A percentile compares a stretch with the other conserved stretches of the same genome.
Evolutionary conservation across 2,797 vertebrate species (phyloP).

Genomic region (Tokudaia tokunoshimensis): DNA sequence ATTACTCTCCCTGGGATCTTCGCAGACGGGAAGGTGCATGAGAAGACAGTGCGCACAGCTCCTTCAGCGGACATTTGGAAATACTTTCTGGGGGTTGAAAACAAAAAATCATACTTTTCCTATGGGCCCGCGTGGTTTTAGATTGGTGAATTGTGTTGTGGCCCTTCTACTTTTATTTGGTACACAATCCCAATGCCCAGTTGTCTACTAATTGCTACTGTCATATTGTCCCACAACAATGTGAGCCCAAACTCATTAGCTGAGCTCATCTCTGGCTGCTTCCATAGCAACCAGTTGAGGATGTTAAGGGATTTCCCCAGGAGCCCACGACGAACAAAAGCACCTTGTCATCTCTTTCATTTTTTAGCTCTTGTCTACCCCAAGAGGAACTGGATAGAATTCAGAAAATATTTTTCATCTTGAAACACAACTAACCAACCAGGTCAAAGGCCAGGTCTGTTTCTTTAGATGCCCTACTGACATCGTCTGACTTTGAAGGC

Average conservation of each 20-base stretch:
- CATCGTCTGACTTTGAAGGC: slow-evolving; percentile 17
- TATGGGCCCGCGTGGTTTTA: background rate
- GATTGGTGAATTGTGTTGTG: background rate
- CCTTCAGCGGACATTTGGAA: background rate
- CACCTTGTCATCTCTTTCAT: slow-evolving; percentile 53
- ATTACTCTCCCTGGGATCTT: slow-evolving; percentile 42
- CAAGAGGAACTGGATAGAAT: slow-evolving; percentile 35
- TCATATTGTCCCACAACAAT: background rate
- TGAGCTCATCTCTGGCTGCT: slow-evolving; percentile 22
- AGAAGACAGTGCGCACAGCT: background rate
- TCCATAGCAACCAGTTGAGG: slow-evolving; percentile 73
- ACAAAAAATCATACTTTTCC: background rate
- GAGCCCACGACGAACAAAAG: slow-evolving; percentile 56
- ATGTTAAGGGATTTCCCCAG: slow-evolving; percentile 55
- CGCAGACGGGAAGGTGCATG: background rate
- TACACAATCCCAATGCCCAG: background rate
- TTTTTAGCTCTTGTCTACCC: slow-evolving; percentile 60
- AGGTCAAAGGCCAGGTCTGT: slow-evolving; percentile 33
- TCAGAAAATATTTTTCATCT: slow-evolving; percentile 60
- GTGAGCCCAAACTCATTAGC: slow-evolving; percentile 55
- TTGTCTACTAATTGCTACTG: background rate
- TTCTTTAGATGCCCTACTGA: slow-evolving; percentile 34
- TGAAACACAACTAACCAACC: slow-evolving; percentile 62
- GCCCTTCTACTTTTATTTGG: background rate
- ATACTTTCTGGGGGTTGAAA: background rate